phyloP scores from a whole-genome alignment of 2,888 invertebrate species.

The Chymomyza fuscimana region DNA sequence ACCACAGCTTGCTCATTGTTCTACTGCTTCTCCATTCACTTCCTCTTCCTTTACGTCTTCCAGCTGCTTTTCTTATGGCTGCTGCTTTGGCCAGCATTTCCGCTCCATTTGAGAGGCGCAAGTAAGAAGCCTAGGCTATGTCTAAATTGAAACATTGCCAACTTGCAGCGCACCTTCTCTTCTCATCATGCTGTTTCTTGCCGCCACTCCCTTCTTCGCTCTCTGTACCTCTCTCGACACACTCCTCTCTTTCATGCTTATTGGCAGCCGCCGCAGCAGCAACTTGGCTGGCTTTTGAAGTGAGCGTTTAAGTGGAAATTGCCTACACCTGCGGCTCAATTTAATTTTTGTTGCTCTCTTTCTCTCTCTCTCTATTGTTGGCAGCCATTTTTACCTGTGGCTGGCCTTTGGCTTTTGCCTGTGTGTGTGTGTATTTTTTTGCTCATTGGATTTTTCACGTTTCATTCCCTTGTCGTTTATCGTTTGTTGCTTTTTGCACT shows the following conservation, averaged over 20 bases:
- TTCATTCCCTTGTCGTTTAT: not conserved
- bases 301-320: conserved; percentile 69
- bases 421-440: conserved; percentile 12
- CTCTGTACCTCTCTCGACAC: not conserved
- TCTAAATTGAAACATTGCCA: conserved; percentile 65
- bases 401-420: conserved; percentile 14
- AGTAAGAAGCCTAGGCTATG: conserved; percentile 27
- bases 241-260: conserved; percentile 20
- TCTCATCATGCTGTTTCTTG: too few species aligned
- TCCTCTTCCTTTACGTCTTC: not conserved
- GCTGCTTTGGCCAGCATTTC: conserved; percentile 53
- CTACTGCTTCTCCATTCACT: not conserved
- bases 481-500: conserved; percentile 13
- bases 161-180: conserved; percentile 13
- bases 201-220: not conserved
- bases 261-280: not conserved
- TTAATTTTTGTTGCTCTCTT: conserved; percentile 57
- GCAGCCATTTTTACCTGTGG: conserved; percentile 27
- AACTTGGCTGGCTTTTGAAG: conserved; percentile 35
- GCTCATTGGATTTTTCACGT: not conserved
- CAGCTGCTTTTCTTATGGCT: conserved; percentile 19
- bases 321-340: conserved; percentile 74
- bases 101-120: conserved; percentile 64
- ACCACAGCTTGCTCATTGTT: not conserved
- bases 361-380: conserved; percentile 25